Evolutionary conservation across 2,888 invertebrate genomes (phyloP), one percentile per base, ranked within the genome.

Genomic region (Hyles lineata): DNA sequence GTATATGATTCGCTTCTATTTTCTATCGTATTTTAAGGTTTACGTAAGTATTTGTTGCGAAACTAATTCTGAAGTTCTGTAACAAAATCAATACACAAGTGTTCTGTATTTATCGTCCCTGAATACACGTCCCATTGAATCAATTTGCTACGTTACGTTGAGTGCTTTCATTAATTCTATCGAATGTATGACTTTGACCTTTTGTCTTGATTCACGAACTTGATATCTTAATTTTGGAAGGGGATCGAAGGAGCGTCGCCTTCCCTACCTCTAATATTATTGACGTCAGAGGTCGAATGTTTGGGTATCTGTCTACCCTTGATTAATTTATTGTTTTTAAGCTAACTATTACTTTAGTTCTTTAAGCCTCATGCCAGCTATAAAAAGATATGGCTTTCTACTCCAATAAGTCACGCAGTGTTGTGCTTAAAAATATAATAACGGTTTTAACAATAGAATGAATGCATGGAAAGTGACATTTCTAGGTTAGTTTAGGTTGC

Each of bases 101-200:
- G n/a, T 50, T 67, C 50, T 67, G 67, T 50, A 23, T 67, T 67
- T 21, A 67, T 50, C 43, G 67, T 50, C 23, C 50, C 23, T 50
- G 23, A 17, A 67, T 67, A 67, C 23, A 43, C 23, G 23, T 67
- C 21, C 50, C 17, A 67, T 50, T 50, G 63, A 63, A 43, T 43
- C 50, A 67, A 50, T 67, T 23, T 50, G 15, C 50, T 43, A 43
- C 17, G 23, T 17, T 23, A 50, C 15, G 70, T 75, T 76, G 73
- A 71, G 21, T 75, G 52, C 74, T 72, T 69, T 75, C 19, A 71
- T 59, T 73, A 70, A 74, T 74, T 63, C 73, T 77, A 75, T 73
- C 9, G 70, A 60, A 72, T 70, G 50, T 71, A 70, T 76, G 74
- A 77, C 74, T 75, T 55, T 74, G 73, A 81, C 76, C 76, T 79